phyloP scores from a whole-genome alignment of 2,113 vertebrate genomes.

The Alexandromys fortis region DNA sequence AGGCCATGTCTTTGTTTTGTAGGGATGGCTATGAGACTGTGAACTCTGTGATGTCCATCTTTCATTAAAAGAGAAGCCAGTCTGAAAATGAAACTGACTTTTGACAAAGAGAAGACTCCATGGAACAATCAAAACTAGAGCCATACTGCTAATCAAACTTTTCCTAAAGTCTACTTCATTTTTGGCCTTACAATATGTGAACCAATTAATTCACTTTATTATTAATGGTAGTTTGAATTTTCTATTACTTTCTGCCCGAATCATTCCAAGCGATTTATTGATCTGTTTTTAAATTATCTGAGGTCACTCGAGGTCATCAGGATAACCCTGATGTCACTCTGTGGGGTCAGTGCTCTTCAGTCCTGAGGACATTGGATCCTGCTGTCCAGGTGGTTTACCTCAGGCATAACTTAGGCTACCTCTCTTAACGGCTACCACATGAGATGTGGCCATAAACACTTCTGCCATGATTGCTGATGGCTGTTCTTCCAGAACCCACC shows the following conservation, averaged over 20 bases:
- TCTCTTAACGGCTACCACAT: background rate
- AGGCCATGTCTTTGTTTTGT: background rate
- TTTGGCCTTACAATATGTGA: conserved; percentile 8
- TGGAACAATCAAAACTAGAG: background rate
- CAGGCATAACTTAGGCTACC: background rate
- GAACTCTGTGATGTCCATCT: background rate
- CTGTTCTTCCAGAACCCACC: background rate
- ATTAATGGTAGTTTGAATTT: conserved; percentile 30
- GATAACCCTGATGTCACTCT: background rate
- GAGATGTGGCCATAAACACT: background rate
- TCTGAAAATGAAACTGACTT: conserved; percentile 32
- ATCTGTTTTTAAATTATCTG: background rate
- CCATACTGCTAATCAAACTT: background rate
- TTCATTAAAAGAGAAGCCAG: background rate
- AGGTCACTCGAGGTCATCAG: background rate
- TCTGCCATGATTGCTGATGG: background rate
- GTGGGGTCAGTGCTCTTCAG: background rate
- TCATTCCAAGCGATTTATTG: background rate
- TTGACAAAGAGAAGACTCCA: conserved; percentile 2
- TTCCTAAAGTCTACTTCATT: conserved; percentile 17
- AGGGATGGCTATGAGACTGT: background rate
- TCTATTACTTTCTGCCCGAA: background rate
- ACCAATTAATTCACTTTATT: conserved; percentile 35
- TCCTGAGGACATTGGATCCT: background rate
- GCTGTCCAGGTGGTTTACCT: no score